Evolutionary conservation across 2,113 vertebrate species (phyloP), one percentile per base, ranked within the genome.

Genomic region (Scortum barcoo): DNA sequence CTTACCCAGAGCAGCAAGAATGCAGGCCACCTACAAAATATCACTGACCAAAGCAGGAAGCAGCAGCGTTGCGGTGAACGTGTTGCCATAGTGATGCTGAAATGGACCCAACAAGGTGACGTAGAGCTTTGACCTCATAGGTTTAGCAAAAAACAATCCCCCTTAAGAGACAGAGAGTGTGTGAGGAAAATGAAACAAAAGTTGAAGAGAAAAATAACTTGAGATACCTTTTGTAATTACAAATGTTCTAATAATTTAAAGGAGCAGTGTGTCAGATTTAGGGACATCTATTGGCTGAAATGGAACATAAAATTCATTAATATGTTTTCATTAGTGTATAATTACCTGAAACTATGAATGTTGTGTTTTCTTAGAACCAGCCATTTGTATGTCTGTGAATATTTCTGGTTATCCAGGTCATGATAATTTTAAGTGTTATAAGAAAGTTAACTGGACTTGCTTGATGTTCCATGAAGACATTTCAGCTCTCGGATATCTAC

Each of bases 71-170:
- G 79, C 89, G 30, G 93, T 94, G 93, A 96, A 94, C 22, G 58
- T 1, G 1, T 95, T 94, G 48, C 96, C 95, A 1, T 95, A 96
- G 44, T 56, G 83, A 77, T 92, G 88, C 80, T 97, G 95, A 72
- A 97, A 93, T 0, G 95, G 95, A 68, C 97, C 96, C 94, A 96
- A 94, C 91, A 96, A 87, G 0, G 95, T 96, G 80, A 96, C 17
- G 0, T 95, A 96, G 63, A 93, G 91, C 86, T 95, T 96, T 7
- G 89, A 91, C 92, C 95, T 95, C 95, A 96, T 96, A 62, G 93
- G 96, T 82, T 96, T 95, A 20, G 94, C 95, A 58, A 96, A 96
- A 80, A 96, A 95, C 56, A 95, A 76, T 33, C 94, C 96, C 54
- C 95, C 96, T 95, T 56, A 4, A 69, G 61, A 61, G 51, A 74